These are phyloP conservation scores for Azemiops feae DNA, from an alignment of 2,113 vertebrate species.

Conservation along the genomic window DNA sequence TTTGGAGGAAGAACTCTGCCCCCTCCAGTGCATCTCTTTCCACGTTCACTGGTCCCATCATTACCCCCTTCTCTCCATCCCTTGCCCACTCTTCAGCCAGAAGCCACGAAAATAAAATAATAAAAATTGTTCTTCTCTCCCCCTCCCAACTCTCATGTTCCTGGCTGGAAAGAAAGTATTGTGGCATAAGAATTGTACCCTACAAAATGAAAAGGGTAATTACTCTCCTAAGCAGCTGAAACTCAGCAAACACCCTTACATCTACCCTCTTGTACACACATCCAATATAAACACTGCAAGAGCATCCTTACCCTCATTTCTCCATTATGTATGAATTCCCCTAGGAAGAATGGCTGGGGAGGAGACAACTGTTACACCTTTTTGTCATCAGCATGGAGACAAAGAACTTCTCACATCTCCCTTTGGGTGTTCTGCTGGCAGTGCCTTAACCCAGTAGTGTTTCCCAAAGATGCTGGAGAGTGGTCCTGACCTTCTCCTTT, in stretches of 20 bases:
- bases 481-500: slow-evolving; percentile 51
- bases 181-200: slow-evolving; percentile 7
- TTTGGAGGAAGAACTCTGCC: background rate
- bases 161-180: slow-evolving; percentile 19
- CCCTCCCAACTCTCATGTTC: background rate
- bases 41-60: background rate
- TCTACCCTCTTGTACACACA: slow-evolving; percentile 3
- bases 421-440: slow-evolving; percentile 40
- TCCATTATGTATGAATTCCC: background rate
- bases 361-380: slow-evolving; percentile 62
- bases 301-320: background rate
- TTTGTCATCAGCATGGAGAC: slow-evolving; percentile 56
- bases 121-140: background rate
- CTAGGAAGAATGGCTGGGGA: background rate
- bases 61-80: background rate
- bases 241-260: slow-evolving; percentile 35
- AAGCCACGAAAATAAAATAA: background rate
- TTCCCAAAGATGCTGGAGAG: slow-evolving; percentile 49
- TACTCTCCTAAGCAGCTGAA: slow-evolving; percentile 7
- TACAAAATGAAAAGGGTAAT: background rate
- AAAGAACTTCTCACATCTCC: slow-evolving; percentile 60
- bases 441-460: slow-evolving; percentile 33
- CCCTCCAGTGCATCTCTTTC: background rate
- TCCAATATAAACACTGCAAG: background rate
- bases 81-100: background rate